These are phyloP conservation scores for Hylaea fasciaria DNA, from an alignment of 2,888 invertebrate genomes.

Conservation along the genomic window DNA sequence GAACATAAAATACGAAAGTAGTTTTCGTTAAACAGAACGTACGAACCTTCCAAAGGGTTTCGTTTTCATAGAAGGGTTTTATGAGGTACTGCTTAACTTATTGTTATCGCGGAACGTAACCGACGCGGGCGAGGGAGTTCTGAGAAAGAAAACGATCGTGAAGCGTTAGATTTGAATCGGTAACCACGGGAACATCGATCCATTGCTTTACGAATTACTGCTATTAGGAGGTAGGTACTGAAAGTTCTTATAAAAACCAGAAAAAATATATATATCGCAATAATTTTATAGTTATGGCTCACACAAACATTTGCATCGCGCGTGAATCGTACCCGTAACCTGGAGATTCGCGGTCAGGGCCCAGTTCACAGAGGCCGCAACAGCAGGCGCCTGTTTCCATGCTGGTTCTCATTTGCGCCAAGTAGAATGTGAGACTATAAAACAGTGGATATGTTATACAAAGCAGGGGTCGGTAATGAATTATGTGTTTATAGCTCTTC, in stretches of 20 bases:
- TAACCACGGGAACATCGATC: no score
- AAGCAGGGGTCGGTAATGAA: conserved; percentile 27
- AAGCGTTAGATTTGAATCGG: no score
- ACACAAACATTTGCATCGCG: no score
- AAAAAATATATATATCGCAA: no score
- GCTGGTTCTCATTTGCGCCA: conserved; percentile 20
- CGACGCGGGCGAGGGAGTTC: background rate
- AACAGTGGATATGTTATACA: conserved; percentile 26
- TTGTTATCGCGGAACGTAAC: conserved; percentile 7
- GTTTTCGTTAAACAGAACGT: conserved; percentile 11
- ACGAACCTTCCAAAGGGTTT: conserved; percentile 15
- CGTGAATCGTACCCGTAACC: no score
- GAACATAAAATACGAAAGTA: conserved; percentile 12
- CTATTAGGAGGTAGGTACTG: no score
- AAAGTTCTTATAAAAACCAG: no score
- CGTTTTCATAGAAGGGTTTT: conserved; percentile 26
- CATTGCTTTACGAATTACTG: no score
- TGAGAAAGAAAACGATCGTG: background rate
- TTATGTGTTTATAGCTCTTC: conserved; percentile 30
- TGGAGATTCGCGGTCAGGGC: no score
- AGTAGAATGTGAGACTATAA: conserved; percentile 24
- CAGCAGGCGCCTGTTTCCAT: background rate
- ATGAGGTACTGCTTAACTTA: conserved; percentile 12
- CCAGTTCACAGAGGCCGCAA: no score
- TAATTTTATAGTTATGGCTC: no score